A percentile compares a stretch with the other conserved stretches of the same genome.
These are phyloP conservation scores for Bimastos eiseni DNA, from an alignment of 2,888 invertebrate genomes.

Conservation along the genomic window DNA sequence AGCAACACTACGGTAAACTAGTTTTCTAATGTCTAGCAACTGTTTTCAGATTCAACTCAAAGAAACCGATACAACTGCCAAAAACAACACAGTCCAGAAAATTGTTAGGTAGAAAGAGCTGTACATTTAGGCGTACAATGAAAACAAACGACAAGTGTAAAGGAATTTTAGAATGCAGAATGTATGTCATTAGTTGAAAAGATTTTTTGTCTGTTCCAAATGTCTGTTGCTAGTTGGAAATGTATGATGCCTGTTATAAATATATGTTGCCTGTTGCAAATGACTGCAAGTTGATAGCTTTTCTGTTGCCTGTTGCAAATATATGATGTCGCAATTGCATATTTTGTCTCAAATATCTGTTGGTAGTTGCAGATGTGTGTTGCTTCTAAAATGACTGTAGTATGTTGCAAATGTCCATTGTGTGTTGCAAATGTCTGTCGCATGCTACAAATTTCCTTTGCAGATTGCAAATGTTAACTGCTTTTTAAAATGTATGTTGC, in stretches of 20 bases:
- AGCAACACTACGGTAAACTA: conserved; percentile 5
- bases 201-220: background rate
- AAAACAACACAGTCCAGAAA: conserved; percentile 19
- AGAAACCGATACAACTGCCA: background rate
- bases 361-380: no score
- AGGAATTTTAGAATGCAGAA: background rate
- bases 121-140: background rate
- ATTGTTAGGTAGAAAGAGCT: background rate
- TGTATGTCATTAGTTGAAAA: background rate
- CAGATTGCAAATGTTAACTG: no score
- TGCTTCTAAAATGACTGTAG: no score
- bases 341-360: no score
- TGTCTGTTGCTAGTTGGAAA: background rate
- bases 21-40: conserved; percentile 4
- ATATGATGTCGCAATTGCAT: no score
- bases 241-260: no score
- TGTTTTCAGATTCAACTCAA: background rate
- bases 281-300: background rate
- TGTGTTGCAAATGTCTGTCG: no score
- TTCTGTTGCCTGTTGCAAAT: no score
- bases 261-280: background rate
- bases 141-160: background rate
- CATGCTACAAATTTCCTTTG: no score
- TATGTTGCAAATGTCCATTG: no score
- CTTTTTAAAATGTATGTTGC: no score